phyloP scores from a whole-genome alignment of 2,888 invertebrate species.

The Platycnemis pennipes region DNA sequence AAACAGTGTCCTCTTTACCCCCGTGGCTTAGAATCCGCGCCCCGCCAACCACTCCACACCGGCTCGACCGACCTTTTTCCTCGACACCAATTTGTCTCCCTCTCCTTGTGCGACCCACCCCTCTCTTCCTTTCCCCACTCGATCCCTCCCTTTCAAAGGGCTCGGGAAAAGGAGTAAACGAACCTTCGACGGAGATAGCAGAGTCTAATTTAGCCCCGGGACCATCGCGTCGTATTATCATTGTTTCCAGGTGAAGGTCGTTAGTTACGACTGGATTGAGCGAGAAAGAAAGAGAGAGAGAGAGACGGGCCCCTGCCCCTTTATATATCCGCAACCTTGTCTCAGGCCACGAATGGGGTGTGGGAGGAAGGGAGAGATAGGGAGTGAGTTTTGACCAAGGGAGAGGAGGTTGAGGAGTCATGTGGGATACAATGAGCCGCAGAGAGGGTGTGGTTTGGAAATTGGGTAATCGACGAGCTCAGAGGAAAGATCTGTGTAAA shows the following conservation, averaged over 20 bases:
- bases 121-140: background rate
- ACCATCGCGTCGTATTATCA: conserved; percentile 56
- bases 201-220: conserved; percentile 42
- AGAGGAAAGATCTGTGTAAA: conserved; percentile 1
- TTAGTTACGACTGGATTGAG: conserved; percentile 22
- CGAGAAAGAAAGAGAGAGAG: background rate
- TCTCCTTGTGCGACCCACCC: background rate
- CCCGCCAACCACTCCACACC: background rate
- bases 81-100: background rate
- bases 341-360: background rate
- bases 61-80: background rate
- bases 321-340: background rate
- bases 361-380: background rate
- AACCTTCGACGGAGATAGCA: background rate
- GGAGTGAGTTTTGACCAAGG: background rate
- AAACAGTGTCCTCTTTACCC: background rate
- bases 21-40: background rate
- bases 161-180: background rate
- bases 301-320: background rate
- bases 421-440: conserved; percentile 31
- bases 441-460: conserved; percentile 58
- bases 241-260: conserved; percentile 56
- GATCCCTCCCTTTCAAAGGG: background rate
- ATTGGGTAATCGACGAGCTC: conserved; percentile 35
- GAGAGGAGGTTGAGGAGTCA: background rate